These are phyloP conservation scores for Octomys mimax DNA, from an alignment of 2,797 vertebrate genomes.

Conservation along the genomic window DNA sequence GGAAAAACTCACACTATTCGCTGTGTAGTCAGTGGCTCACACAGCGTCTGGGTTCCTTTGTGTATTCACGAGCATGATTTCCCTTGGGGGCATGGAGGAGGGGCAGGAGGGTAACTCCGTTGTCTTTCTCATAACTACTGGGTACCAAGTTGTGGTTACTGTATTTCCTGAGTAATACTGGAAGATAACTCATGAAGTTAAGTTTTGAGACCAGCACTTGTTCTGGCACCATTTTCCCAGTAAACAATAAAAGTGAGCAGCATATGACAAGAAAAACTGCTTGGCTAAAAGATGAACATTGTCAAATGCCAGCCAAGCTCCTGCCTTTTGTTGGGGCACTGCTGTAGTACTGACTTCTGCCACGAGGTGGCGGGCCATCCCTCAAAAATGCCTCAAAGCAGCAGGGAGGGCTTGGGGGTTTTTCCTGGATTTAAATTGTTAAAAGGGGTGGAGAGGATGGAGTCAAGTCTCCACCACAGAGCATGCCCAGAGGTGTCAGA, in stretches of 20 bases:
- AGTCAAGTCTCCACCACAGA: neutral
- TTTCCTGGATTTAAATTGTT: slow-evolving; percentile 48
- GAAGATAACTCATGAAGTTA: slow-evolving; percentile 35
- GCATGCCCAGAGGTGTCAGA: neutral
- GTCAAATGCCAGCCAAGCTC: neutral
- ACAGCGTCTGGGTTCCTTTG: neutral
- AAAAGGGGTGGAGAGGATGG: neutral
- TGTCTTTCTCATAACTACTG: slow-evolving; percentile 21
- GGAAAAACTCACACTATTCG: neutral
- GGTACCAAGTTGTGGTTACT: neutral
- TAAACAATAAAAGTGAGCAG: slow-evolving; percentile 31
- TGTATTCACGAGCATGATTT: neutral
- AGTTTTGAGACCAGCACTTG: neutral
- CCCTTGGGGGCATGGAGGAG: neutral
- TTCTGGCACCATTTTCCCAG: slow-evolving; percentile 27
- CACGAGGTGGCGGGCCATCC: slow-evolving; percentile 61
- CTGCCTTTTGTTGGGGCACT: neutral
- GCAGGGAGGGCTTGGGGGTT: neutral
- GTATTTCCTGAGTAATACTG: neutral
- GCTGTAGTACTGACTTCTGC: neutral
- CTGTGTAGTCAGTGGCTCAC: neutral
- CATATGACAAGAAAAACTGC: neutral
- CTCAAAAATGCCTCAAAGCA: neutral
- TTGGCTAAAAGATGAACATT: neutral
- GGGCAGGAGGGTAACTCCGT: neutral